A percentile compares a stretch with the other conserved stretches of the same genome.
Evolutionary conservation across 2,797 vertebrate species (phyloP).

Genomic region (Sorex maritimensis): DNA sequence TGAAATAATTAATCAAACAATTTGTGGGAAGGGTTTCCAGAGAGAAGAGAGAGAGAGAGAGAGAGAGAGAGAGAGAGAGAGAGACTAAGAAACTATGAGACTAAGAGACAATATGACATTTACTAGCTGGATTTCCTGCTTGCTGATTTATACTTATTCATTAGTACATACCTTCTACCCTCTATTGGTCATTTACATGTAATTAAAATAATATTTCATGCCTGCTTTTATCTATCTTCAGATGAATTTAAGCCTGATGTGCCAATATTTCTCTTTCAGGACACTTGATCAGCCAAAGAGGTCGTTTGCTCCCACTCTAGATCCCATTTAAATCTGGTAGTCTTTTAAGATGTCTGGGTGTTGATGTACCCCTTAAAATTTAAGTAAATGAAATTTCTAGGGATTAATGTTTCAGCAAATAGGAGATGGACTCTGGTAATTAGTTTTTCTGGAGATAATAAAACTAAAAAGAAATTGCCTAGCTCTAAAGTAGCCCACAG

Average conservation of each 20-base stretch:
- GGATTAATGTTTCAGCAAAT: too few species aligned
- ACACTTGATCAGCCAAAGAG: neutral
- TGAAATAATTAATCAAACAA: constrained; percentile 69
- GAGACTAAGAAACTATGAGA: too few species aligned
- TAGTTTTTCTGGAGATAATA: too few species aligned
- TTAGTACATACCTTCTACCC: neutral
- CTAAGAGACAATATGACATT: neutral
- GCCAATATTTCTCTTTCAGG: neutral
- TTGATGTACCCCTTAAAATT: too few species aligned
- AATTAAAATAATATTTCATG: neutral
- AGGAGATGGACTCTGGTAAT: too few species aligned
- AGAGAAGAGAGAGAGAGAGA: neutral
- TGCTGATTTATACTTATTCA: neutral
- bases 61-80: too few species aligned
- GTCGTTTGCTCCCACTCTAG: neutral
- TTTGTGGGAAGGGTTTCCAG: neutral
- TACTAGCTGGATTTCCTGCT: neutral
- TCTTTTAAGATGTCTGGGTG: too few species aligned
- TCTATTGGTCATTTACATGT: neutral
- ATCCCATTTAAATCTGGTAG: too few species aligned
- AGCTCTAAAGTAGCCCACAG: too few species aligned
- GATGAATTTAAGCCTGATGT: neutral
- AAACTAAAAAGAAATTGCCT: too few species aligned
- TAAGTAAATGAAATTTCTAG: too few species aligned
- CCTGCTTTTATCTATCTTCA: neutral